Percentiles rank a stretch among this genome's conserved stretches.
phyloP scores from a whole-genome alignment of 2,113 vertebrate species.

The Notechis scutatus region DNA sequence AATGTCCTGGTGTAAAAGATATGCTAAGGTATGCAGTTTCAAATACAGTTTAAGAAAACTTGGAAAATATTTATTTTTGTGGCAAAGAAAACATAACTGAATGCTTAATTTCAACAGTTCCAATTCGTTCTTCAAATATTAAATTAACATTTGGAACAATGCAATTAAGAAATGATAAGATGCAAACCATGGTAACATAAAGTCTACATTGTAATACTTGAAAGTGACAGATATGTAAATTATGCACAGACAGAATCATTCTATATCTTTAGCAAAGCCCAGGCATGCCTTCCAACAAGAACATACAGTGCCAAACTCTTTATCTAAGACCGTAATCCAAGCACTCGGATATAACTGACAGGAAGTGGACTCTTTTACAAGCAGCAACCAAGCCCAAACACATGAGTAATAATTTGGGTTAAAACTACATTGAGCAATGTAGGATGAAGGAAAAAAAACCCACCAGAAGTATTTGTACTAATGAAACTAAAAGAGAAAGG shows the following conservation, averaged over 20 bases:
- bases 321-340: constrained; percentile 31
- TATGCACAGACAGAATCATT: constrained; percentile 20
- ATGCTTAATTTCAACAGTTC: neutral
- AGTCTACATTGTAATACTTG: neutral
- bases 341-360: constrained; percentile 42
- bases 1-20: neutral
- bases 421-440: constrained; percentile 8
- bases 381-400: constrained; percentile 43
- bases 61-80: neutral
- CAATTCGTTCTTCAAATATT: neutral
- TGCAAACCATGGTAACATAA: neutral
- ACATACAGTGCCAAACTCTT: constrained; percentile 22
- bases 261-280: constrained; percentile 13
- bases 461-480: neutral
- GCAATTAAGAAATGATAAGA: constrained; percentile 17
- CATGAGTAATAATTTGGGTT: constrained; percentile 33
- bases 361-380: constrained; percentile 46
- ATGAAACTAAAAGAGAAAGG: constrained; percentile 11
- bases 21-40: too few relatives aligned
- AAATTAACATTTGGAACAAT: constrained; percentile 37
- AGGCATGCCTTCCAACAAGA: constrained; percentile 42
- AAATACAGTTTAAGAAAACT: neutral
- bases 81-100: neutral
- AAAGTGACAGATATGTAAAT: constrained; percentile 28
- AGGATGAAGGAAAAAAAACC: neutral